These are phyloP conservation scores for Cosmorhoe ocellata DNA, from an alignment of 2,888 invertebrate genomes.

Conservation along the genomic window DNA sequence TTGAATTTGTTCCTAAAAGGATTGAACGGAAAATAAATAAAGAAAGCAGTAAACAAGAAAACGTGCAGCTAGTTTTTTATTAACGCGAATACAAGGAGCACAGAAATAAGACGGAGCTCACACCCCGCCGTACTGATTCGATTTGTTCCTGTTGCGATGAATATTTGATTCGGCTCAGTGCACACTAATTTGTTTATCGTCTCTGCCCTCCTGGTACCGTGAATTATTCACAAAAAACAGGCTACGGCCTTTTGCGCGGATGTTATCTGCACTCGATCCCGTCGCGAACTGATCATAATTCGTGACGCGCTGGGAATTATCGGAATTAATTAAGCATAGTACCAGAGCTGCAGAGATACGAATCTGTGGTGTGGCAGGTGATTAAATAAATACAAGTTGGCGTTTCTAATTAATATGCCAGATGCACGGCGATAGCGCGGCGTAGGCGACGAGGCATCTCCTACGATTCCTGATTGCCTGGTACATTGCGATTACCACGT, in stretches of 20 bases:
- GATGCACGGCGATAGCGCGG: conserved; percentile 69
- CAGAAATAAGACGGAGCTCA: conserved; percentile 68
- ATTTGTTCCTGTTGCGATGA: conserved; percentile 80
- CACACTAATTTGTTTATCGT: conserved; percentile 82
- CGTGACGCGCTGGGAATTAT: conserved; percentile 62
- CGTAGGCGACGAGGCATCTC: conserved; percentile 59
- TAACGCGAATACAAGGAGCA: conserved; percentile 54
- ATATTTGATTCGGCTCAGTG: conserved; percentile 81
- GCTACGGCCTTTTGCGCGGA: conserved; percentile 1
- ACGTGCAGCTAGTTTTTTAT: conserved; percentile 56
- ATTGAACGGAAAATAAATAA: conserved; percentile 15
- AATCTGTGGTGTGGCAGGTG: conserved; percentile 74
- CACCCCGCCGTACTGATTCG: conserved; percentile 70
- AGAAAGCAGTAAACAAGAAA: conserved; percentile 41
- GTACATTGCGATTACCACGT: conserved; percentile 67
- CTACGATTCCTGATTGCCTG: conserved; percentile 58
- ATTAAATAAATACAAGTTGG: conserved; percentile 78
- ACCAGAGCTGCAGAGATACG: conserved; percentile 65
- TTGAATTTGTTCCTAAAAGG: conserved; percentile 6
- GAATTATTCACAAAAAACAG: conserved; percentile 51
- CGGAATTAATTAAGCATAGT: conserved; percentile 71
- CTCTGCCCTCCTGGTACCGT: conserved; percentile 62
- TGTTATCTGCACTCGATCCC: conserved; percentile 36
- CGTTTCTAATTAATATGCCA: conserved; percentile 78
- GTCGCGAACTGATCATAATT: conserved; percentile 46